Conservation (phyloP, 1,140 invertebrate genomes). For the Meloidogyne chitwoodi region DNA sequence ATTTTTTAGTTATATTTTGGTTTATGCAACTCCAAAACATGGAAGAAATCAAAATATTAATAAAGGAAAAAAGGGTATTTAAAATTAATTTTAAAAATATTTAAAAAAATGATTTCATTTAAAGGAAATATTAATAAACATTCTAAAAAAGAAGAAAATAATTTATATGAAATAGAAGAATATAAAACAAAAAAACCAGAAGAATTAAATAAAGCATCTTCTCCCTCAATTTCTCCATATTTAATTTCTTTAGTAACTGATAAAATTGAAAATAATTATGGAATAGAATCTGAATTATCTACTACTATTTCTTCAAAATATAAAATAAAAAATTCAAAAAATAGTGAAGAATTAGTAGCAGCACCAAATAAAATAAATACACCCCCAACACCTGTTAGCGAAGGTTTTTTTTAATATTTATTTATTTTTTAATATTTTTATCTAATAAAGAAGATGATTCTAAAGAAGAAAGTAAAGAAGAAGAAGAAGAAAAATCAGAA, state of each 20-base stretch:
- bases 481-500: neutral
- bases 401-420: neutral
- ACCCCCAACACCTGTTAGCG: neutral
- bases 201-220: neutral
- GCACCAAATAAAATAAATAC: neutral
- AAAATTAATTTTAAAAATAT: neutral
- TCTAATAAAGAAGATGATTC: neutral
- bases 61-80: neutral
- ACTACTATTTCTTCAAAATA: neutral
- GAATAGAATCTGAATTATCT: neutral
- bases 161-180: too few species aligned
- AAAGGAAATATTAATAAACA: too few species aligned
- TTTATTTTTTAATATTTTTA: neutral
- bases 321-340: neutral
- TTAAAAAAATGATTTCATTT: too few species aligned
- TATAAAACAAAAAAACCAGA: neutral
- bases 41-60: neutral
- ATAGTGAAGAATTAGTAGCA: neutral
- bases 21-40: constrained; percentile 36
- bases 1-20: constrained; percentile 33
- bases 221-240: neutral
- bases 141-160: too few species aligned
- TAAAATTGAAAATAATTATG: neutral
- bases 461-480: neutral
- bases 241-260: neutral